These are phyloP conservation scores for Nematostella vectensis DNA, from an alignment of 92 coral and sea anemone species.

Conservation along the genomic window DNA sequence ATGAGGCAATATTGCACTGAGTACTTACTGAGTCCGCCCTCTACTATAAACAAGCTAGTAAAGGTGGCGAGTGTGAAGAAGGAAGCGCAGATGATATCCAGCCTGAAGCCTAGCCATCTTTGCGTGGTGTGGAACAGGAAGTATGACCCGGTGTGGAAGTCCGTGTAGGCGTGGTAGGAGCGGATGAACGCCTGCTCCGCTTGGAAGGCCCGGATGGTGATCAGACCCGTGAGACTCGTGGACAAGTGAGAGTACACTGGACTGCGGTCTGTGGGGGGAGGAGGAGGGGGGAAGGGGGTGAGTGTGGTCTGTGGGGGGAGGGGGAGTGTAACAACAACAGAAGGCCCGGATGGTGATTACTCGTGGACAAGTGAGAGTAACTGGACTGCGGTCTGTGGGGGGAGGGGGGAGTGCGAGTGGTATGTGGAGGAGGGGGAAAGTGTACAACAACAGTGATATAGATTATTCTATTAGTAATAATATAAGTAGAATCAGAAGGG, in stretches of 20 bases:
- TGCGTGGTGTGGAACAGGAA: conserved; percentile 40
- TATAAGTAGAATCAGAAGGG: too few species aligned
- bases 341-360: conserved; percentile 72
- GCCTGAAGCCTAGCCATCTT: conserved; percentile 69
- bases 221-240: conserved; percentile 74
- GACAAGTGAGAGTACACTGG: conserved; percentile 94
- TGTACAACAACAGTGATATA: too few species aligned
- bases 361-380: conserved; percentile 91
- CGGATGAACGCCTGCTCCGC: conserved; percentile 53
- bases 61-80: conserved; percentile 45
- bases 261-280: conserved; percentile 70
- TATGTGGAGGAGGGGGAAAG: too few species aligned
- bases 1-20: too few species aligned
- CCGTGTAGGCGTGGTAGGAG: conserved; percentile 38
- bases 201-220: conserved; percentile 67
- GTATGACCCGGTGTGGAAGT: conserved; percentile 61
- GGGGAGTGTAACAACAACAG: too few species aligned
- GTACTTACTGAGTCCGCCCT: conserved; percentile 56
- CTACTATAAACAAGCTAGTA: conserved; percentile 45
- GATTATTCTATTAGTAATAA: too few species aligned
- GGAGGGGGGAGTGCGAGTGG: too few species aligned
- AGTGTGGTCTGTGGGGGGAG: too few species aligned
- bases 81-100: conserved; percentile 50
- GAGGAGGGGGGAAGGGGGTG: too few species aligned
- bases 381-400: conserved; percentile 81